Evolutionary conservation across 1,140 invertebrate genomes (phyloP).

Genomic region (Micrasema minimum): DNA sequence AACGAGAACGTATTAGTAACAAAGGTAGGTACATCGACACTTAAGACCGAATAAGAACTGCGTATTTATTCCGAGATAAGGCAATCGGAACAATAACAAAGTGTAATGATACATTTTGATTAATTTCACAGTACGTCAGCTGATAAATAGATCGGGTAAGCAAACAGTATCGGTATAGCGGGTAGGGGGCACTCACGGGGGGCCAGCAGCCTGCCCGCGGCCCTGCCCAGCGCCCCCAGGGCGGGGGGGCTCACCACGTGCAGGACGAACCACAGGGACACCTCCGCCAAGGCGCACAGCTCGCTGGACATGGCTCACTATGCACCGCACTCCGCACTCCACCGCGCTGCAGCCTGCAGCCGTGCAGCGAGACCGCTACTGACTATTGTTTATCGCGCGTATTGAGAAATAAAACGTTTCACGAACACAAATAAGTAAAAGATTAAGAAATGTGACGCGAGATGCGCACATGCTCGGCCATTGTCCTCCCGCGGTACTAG

Average conservation of each 20-base stretch:
- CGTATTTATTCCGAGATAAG: slow-evolving; percentile 7
- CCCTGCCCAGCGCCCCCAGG: slow-evolving; percentile 7
- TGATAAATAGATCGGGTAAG: no score
- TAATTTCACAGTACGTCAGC: background rate
- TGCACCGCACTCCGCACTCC: background rate
- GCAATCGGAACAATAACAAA: slow-evolving; percentile 12
- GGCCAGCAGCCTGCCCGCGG: slow-evolving; percentile 4
- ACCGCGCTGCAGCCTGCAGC: background rate
- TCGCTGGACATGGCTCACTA: background rate
- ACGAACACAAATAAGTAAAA: no score
- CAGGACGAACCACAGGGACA: slow-evolving; percentile 10
- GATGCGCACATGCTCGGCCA: no score
- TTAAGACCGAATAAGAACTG: background rate
- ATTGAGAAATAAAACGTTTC: no score
- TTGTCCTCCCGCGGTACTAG: no score
- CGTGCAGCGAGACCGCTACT: no score
- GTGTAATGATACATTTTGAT: slow-evolving; percentile 5
- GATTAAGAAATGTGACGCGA: no score
- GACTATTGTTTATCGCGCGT: no score
- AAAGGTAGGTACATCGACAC: no score
- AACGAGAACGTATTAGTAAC: no score
- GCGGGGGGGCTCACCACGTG: background rate
- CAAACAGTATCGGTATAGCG: background rate
- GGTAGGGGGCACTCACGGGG: background rate
- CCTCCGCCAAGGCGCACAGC: slow-evolving; percentile 14